These are phyloP conservation scores for Cyrtonyx montezumae DNA, from an alignment of 2,113 vertebrate species.

Conservation along the genomic window DNA sequence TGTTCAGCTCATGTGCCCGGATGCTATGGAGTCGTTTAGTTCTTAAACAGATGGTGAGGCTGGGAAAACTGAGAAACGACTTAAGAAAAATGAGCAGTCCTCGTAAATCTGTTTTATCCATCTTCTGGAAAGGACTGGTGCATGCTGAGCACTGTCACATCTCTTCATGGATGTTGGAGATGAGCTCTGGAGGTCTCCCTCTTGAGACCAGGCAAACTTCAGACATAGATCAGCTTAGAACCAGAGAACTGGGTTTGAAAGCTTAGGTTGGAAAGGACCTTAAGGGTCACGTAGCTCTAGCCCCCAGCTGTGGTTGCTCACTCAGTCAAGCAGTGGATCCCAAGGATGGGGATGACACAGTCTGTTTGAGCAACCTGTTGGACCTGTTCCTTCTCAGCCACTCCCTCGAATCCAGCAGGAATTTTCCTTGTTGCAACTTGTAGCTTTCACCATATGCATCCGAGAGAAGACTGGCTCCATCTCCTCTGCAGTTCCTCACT, in stretches of 20 bases:
- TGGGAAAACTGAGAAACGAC: neutral
- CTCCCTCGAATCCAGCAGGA: neutral
- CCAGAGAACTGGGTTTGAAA: neutral
- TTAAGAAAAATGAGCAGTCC: neutral
- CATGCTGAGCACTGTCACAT: neutral
- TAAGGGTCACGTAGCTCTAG: neutral
- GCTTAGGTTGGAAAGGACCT: neutral
- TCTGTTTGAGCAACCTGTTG: neutral
- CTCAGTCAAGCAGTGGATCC: neutral
- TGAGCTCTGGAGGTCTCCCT: neutral
- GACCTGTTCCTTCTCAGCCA: neutral
- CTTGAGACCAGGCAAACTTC: neutral
- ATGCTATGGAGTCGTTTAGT: neutral
- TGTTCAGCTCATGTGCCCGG: fast-evolving
- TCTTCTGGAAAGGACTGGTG: neutral
- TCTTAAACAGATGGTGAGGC: neutral
- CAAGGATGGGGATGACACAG: neutral
- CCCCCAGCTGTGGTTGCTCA: neutral
- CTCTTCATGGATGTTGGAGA: neutral
- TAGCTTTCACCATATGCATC: neutral
- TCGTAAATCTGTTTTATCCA: neutral
- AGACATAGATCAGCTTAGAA: fast-evolving
- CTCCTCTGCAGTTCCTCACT: neutral
- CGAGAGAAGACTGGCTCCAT: neutral
- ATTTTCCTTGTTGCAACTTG: neutral